These are phyloP conservation scores for Rhagonycha fulva DNA, from an alignment of 2,888 invertebrate genomes.

Conservation along the genomic window DNA sequence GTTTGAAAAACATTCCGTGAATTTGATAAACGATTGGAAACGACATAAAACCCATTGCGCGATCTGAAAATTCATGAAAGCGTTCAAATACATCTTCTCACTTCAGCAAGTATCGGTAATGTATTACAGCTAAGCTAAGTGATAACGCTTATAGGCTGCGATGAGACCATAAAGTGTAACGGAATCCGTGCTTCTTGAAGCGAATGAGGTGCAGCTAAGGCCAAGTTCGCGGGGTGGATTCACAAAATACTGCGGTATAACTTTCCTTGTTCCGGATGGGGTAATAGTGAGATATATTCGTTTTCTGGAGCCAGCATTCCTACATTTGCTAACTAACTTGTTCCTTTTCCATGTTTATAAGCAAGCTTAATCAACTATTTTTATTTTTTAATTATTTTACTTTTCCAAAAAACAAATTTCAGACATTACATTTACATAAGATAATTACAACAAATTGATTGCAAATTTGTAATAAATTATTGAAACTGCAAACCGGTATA, in stretches of 20 bases:
- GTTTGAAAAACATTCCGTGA: conserved; percentile 1
- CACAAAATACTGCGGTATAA: conserved; percentile 51
- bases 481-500: neutral
- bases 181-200: conserved; percentile 47
- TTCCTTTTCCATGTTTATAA: conserved; percentile 19
- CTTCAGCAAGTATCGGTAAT: conserved; percentile 53
- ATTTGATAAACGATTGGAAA: conserved; percentile 27
- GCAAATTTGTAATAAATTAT: neutral
- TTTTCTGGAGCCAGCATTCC: conserved; percentile 48
- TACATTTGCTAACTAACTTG: conserved; percentile 33
- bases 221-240: conserved; percentile 42
- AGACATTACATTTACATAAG: neutral
- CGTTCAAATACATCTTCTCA: conserved; percentile 53
- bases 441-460: neutral
- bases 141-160: conserved; percentile 49
- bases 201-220: conserved; percentile 42
- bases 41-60: conserved; percentile 29
- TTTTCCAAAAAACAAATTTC: neutral
- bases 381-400: neutral
- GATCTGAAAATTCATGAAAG: conserved; percentile 36
- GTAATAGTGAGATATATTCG: conserved; percentile 51
- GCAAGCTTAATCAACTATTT: conserved; percentile 12
- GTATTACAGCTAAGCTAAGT: conserved; percentile 47
- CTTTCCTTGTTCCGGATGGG: conserved; percentile 49
- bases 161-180: conserved; percentile 46